Evolutionary conservation across 2,113 vertebrate species (phyloP).

Genomic region (Rhinoderma darwinii): DNA sequence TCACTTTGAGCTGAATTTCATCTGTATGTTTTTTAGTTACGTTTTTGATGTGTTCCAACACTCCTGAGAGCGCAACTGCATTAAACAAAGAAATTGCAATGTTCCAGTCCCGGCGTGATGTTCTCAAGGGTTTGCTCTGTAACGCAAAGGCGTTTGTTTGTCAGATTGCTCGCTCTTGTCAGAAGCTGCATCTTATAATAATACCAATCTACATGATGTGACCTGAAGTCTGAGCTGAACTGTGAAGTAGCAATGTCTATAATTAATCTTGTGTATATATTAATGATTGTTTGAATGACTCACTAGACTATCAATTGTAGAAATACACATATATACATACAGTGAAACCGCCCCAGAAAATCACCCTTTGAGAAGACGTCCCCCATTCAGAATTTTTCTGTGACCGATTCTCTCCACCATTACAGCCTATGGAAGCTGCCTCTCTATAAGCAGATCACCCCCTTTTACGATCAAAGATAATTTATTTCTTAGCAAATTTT

Average conservation of each 20-base stretch:
- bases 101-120: background rate
- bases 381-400: no score
- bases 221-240: background rate
- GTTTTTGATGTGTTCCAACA: constrained; percentile 30
- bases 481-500: no score
- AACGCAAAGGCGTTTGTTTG: constrained; percentile 31
- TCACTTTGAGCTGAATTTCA: background rate
- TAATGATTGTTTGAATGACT: background rate
- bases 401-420: no score
- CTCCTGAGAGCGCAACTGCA: constrained; percentile 41
- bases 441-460: no score
- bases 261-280: background rate
- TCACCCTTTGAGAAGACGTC: no score
- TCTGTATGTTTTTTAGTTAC: constrained; percentile 2
- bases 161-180: constrained; percentile 19
- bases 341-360: no score
- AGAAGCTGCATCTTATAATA: constrained; percentile 10
- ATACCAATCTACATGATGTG: constrained; percentile 34
- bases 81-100: constrained; percentile 55
- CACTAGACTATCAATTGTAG: no score
- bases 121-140: constrained; percentile 26
- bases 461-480: no score
- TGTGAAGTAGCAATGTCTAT: no score
- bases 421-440: no score
- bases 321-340: no score